Evolutionary conservation across 2,797 vertebrate species (phyloP).

Genomic region (Martes flavigula): DNA sequence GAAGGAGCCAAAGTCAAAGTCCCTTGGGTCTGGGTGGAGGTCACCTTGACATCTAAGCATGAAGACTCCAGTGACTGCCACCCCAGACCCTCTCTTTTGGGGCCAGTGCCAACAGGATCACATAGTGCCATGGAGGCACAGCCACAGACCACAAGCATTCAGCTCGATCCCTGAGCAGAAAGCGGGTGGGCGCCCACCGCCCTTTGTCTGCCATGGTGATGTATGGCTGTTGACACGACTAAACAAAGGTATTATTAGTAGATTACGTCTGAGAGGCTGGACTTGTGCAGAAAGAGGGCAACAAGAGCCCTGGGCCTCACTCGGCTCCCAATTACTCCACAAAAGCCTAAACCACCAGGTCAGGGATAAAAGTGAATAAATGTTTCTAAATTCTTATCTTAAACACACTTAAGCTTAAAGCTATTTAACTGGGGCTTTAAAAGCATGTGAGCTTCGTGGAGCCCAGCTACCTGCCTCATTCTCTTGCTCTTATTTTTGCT

Average conservation of each 20-base stretch:
- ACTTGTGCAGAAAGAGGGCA: slow-evolving; percentile 83
- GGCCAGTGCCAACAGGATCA: rapidly evolving
- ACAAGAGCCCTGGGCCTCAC: slow-evolving; percentile 82
- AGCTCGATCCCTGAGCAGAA: neutral
- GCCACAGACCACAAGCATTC: too few relatives aligned
- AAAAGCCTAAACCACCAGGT: slow-evolving; percentile 85
- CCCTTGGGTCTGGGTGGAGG: neutral
- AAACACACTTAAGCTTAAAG: slow-evolving; percentile 88
- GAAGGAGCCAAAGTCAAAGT: neutral
- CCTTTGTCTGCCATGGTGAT: slow-evolving; percentile 75
- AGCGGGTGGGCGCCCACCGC: slow-evolving; percentile 5
- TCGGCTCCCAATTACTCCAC: slow-evolving; percentile 90
- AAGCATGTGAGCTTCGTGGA: slow-evolving; percentile 85
- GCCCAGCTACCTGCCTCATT: slow-evolving; percentile 90
- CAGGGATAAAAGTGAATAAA: slow-evolving; percentile 92
- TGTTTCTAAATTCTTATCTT: slow-evolving; percentile 91
- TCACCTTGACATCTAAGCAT: neutral
- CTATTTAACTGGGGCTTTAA: slow-evolving; percentile 88
- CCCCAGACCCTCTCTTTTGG: neutral
- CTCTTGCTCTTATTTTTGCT: slow-evolving; percentile 93
- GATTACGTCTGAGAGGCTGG: slow-evolving; percentile 85
- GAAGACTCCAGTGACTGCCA: rapidly evolving
- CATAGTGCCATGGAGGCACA: neutral
- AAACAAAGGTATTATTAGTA: slow-evolving; percentile 90
- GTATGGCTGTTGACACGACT: slow-evolving; percentile 88